Conservation (phyloP, 1,140 invertebrate genomes). For the Phthorimaea operculella region DNA sequence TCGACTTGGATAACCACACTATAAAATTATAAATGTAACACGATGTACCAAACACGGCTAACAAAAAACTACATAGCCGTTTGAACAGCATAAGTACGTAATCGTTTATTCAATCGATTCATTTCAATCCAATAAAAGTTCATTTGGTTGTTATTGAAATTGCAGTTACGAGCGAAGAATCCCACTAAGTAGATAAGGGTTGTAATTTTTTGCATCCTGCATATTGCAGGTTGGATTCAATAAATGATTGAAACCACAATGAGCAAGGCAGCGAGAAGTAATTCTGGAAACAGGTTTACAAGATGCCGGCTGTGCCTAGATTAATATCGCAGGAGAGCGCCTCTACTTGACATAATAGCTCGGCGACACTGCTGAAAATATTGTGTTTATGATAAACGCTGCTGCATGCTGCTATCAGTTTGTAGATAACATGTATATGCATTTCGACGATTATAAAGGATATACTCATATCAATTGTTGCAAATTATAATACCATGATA, state of each 20-base stretch:
- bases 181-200: neutral
- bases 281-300: neutral
- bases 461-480: neutral
- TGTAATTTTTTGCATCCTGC: neutral
- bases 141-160: neutral
- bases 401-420: no score
- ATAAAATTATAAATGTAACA: constrained; percentile 31
- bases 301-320: neutral
- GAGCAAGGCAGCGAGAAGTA: neutral
- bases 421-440: no score
- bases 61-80: constrained; percentile 1
- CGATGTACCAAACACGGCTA: constrained; percentile 8
- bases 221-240: neutral
- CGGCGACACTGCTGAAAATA: neutral
- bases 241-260: constrained; percentile 1
- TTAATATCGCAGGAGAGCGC: neutral
- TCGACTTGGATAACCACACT: constrained; percentile 33
- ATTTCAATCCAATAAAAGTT: no score
- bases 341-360: neutral
- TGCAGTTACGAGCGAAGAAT: neutral
- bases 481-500: neutral
- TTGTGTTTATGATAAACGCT: neutral
- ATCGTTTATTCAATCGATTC: neutral
- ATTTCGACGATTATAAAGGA: no score
- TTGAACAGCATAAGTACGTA: neutral